Conservation (phyloP, 2,888 invertebrate genomes). For the Norana najaformis region DNA sequence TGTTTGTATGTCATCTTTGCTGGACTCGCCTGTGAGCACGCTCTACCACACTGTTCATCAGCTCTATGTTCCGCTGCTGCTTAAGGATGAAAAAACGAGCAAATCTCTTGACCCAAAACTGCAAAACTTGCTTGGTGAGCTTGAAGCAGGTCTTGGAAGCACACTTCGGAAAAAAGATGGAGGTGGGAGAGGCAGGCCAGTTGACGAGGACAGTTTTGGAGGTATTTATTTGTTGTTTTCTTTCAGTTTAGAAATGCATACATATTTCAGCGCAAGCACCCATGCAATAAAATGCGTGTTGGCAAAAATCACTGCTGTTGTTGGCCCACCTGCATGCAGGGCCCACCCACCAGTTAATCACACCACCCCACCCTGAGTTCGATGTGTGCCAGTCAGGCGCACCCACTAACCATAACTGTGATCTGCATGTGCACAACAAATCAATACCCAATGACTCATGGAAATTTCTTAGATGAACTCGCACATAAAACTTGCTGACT, state of each 20-base stretch:
- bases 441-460: no score
- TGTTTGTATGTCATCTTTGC: constrained; percentile 69
- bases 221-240: constrained; percentile 41
- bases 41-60: constrained; percentile 71
- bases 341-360: no score
- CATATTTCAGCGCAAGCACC: no score
- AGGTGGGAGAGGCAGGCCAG: constrained; percentile 48
- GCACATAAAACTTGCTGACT: no score
- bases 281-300: no score
- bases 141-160: constrained; percentile 64
- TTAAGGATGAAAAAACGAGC: constrained; percentile 63
- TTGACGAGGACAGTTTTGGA: constrained; percentile 55
- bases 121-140: constrained; percentile 63
- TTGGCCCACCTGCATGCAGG: no score
- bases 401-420: no score
- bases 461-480: no score
- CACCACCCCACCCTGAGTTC: no score
- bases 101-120: constrained; percentile 64
- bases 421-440: no score
- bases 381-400: no score
- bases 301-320: no score
- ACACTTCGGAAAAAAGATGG: constrained; percentile 59
- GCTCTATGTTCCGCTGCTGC: constrained; percentile 54
- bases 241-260: neutral
- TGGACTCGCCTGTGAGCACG: constrained; percentile 68